Percentiles rank a stretch among this genome's conserved stretches.
These are phyloP conservation scores for Phocoena sinus DNA, from an alignment of 2,113 vertebrate species.

Conservation along the genomic window DNA sequence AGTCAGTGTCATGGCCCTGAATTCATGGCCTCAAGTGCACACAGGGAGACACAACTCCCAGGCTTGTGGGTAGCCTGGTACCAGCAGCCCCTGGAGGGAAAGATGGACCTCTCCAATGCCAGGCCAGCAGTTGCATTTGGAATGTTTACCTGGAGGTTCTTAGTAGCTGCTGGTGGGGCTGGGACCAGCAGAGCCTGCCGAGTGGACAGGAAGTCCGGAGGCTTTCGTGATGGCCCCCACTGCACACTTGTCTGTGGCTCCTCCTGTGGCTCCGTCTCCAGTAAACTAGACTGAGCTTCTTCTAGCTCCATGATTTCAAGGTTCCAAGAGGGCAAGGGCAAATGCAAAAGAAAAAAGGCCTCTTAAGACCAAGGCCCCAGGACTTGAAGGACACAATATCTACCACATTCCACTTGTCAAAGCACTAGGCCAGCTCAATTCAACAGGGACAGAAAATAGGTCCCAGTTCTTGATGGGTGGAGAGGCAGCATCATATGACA, in stretches of 20 bases:
- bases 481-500: neutral
- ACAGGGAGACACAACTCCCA: neutral
- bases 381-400: neutral
- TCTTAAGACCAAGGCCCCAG: neutral
- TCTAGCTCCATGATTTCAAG: neutral
- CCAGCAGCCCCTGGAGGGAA: neutral
- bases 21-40: neutral
- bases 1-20: neutral
- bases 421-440: neutral
- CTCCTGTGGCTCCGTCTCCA: neutral
- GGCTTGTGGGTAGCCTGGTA: too few relatives aligned
- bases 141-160: neutral
- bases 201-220: neutral
- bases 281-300: neutral
- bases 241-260: neutral
- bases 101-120: neutral
- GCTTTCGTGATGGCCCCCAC: accelerated
- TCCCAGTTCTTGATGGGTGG: neutral
- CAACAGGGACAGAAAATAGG: neutral
- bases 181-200: neutral
- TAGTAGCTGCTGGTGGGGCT: neutral
- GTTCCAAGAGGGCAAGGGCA: neutral
- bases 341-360: neutral
- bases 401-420: neutral
- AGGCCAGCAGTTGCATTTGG: neutral